These are phyloP conservation scores for Cichladusa arquata DNA, from an alignment of 2,113 vertebrate species.

Conservation along the genomic window DNA sequence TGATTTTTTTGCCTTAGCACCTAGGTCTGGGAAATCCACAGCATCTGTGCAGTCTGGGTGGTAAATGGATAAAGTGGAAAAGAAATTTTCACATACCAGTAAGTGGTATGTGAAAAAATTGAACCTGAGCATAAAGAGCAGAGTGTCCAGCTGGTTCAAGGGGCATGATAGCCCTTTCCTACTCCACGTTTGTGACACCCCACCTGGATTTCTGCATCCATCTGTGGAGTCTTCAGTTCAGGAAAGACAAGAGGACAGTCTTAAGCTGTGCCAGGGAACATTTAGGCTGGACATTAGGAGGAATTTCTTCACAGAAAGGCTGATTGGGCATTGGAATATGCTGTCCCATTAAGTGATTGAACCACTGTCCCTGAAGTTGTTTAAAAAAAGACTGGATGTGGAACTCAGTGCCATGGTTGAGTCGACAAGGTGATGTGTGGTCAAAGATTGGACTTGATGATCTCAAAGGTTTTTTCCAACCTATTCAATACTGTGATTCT, in stretches of 20 bases:
- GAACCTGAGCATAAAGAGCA: not conserved
- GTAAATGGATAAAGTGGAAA: not conserved
- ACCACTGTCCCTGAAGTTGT: not conserved
- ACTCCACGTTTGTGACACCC: fast-evolving
- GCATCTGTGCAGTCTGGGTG: not conserved
- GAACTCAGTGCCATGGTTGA: not conserved
- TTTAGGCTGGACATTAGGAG: not conserved
- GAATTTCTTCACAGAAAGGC: not conserved
- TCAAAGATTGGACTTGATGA: not conserved
- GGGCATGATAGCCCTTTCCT: not conserved
- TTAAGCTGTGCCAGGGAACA: not conserved
- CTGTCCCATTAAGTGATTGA: not conserved
- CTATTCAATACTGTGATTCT: not conserved
- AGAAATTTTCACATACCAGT: not conserved
- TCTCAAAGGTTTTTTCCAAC: not conserved
- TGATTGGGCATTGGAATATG: not conserved
- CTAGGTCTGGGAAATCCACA: not conserved
- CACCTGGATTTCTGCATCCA: not conserved
- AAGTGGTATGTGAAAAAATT: not conserved
- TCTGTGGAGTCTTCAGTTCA: not conserved
- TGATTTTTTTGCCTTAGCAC: not conserved
- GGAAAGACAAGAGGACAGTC: not conserved
- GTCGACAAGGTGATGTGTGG: too few species aligned
- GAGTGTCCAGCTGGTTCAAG: not conserved
- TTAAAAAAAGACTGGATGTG: not conserved